These are phyloP conservation scores for Acrossocheilus wenchowensis DNA, from an alignment of 2,797 vertebrate species.

Conservation along the genomic window DNA sequence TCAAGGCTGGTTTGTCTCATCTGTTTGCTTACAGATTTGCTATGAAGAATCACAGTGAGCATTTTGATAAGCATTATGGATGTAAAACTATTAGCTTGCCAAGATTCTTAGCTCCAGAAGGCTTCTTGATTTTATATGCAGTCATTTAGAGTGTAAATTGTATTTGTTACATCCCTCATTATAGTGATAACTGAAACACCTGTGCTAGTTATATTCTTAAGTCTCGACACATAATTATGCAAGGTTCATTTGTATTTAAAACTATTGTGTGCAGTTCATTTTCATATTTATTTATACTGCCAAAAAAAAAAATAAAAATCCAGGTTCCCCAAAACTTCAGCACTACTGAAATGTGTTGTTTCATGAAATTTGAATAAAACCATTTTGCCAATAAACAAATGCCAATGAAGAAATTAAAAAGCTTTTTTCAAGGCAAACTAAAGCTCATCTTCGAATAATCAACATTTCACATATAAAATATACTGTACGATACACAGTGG, in stretches of 20 bases:
- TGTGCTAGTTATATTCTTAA: conserved; percentile 29
- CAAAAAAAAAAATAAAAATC: not conserved
- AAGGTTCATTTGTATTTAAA: conserved; percentile 9
- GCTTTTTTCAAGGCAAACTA: not conserved
- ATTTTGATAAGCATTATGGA: conserved; percentile 2
- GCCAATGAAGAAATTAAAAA: not conserved
- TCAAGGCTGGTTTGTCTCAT: conserved; percentile 15
- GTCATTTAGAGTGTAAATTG: conserved; percentile 3
- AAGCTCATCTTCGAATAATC: not conserved
- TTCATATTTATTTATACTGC: not conserved
- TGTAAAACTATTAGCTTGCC: conserved; percentile 8
- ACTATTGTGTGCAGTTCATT: conserved; percentile 1
- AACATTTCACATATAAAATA: not conserved
- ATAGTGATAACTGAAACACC: conserved; percentile 20
- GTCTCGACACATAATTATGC: not conserved
- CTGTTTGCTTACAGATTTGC: conserved; percentile 24
- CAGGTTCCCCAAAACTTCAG: not conserved
- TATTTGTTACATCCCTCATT: not conserved
- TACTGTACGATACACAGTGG: not conserved
- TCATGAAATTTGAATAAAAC: conserved; percentile 10
- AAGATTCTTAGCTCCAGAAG: conserved; percentile 25
- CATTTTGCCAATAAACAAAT: not conserved
- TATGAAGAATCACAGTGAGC: conserved; percentile 9
- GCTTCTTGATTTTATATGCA: not conserved
- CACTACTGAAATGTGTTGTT: not conserved